Evolutionary conservation across 1,140 invertebrate species (phyloP).

Genomic region (Leptopilina boulardi): DNA sequence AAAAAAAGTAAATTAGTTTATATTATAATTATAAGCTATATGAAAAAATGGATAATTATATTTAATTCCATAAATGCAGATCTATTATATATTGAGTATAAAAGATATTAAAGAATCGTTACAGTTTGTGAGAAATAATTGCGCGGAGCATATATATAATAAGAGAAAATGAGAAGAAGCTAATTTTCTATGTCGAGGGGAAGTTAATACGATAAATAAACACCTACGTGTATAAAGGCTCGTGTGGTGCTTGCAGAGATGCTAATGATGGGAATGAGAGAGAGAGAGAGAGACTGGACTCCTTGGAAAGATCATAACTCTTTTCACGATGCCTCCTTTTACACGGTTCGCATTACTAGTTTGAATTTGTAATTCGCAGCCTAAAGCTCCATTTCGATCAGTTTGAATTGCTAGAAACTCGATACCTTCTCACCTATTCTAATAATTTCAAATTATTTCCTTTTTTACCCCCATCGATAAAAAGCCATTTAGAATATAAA

Average conservation of each 20-base stretch:
- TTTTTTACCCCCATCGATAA: neutral
- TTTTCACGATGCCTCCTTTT: slow-evolving; percentile 30
- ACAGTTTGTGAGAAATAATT: slow-evolving; percentile 48
- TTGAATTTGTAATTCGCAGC: slow-evolving; percentile 36
- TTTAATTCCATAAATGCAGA: neutral
- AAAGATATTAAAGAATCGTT: slow-evolving; percentile 55
- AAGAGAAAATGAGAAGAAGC: neutral
- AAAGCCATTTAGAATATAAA: neutral
- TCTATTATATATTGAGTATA: neutral
- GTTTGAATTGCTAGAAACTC: neutral
- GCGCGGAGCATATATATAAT: slow-evolving; percentile 9
- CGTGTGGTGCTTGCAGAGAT: slow-evolving; percentile 33
- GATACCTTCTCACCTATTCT: neutral
- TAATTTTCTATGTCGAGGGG: slow-evolving; percentile 5
- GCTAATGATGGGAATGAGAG: slow-evolving; percentile 43
- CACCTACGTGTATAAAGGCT: slow-evolving; percentile 36
- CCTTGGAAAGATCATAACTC: slow-evolving; percentile 42
- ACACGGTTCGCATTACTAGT: slow-evolving; percentile 39
- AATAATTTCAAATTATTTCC: neutral
- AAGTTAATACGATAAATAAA: slow-evolving; percentile 40
- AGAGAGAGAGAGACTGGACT: slow-evolving; percentile 26
- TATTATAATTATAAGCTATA: neutral
- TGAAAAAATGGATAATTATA: neutral
- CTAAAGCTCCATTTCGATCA: slow-evolving; percentile 3
- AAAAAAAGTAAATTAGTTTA: no score